Percentiles rank a stretch among this genome's conserved stretches.
These are phyloP conservation scores for Anarrhichthys ocellatus DNA, from an alignment of 2,113 vertebrate species.

Conservation along the genomic window DNA sequence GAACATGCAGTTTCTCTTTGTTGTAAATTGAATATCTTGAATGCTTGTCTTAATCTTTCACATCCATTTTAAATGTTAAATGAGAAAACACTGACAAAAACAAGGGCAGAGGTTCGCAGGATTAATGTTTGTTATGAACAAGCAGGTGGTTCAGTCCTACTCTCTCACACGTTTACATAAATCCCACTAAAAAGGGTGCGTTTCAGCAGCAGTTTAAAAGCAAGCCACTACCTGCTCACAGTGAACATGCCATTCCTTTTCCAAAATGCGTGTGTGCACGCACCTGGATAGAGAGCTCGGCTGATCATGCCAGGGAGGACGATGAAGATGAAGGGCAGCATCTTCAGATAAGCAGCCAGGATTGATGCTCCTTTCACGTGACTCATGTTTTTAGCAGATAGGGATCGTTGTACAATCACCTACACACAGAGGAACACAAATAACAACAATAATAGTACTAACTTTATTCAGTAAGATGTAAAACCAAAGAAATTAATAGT, in stretches of 20 bases:
- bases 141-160: neutral
- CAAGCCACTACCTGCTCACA: constrained; percentile 61
- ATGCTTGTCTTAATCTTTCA: neutral
- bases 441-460: neutral
- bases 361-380: constrained; percentile 92
- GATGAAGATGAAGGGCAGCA: constrained; percentile 92
- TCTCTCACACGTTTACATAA: neutral
- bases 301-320: constrained; percentile 95
- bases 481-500: neutral
- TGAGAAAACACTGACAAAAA: constrained; percentile 12
- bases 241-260: neutral
- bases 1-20: neutral
- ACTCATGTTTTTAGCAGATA: constrained; percentile 91
- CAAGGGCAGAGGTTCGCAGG: neutral
- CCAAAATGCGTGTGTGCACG: constrained; percentile 6
- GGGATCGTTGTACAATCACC: constrained; percentile 93
- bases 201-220: constrained; percentile 15
- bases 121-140: neutral
- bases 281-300: constrained; percentile 93
- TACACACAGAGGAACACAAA: constrained; percentile 52
- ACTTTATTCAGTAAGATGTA: neutral
- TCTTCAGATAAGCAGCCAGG: constrained; percentile 92
- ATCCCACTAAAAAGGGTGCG: constrained; percentile 54
- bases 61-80: neutral
- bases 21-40: neutral